phyloP scores from a whole-genome alignment of 2,113 vertebrate genomes.

The Xyrauchen texanus region DNA sequence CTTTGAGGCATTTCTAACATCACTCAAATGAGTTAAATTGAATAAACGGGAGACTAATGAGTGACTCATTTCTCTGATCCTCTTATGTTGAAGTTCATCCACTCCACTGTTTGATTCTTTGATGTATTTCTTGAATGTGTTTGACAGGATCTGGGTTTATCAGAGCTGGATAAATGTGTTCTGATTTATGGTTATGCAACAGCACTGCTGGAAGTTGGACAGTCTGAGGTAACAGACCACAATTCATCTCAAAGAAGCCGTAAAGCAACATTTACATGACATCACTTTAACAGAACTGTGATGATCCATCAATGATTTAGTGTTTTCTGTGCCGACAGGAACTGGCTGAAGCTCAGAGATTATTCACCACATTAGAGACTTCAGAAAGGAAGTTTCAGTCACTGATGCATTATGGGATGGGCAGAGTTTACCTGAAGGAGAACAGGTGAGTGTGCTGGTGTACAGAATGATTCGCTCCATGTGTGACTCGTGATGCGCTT shows the following conservation, averaged over 20 bases:
- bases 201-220: constrained; percentile 85
- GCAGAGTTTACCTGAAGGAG: constrained; percentile 83
- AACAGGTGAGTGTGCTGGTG: constrained; percentile 81
- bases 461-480: not conserved
- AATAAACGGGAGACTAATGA: no score
- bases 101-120: not conserved
- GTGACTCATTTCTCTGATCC: no score
- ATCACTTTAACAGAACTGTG: no score
- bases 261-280: no score
- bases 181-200: constrained; percentile 82
- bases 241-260: not conserved
- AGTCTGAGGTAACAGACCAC: constrained; percentile 79
- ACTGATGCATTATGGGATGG: constrained; percentile 84
- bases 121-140: not conserved
- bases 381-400: constrained; percentile 78
- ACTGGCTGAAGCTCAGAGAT: constrained; percentile 78
- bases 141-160: constrained; percentile 77
- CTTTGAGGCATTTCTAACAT: no score
- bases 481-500: no score
- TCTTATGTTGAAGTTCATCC: no score
- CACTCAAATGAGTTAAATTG: no score
- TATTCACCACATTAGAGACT: constrained; percentile 80
- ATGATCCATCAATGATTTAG: not conserved
- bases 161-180: constrained; percentile 79
- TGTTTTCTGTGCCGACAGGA: constrained; percentile 72